These are phyloP conservation scores for Xylota sylvarum DNA, from an alignment of 2,888 invertebrate genomes.

Conservation along the genomic window DNA sequence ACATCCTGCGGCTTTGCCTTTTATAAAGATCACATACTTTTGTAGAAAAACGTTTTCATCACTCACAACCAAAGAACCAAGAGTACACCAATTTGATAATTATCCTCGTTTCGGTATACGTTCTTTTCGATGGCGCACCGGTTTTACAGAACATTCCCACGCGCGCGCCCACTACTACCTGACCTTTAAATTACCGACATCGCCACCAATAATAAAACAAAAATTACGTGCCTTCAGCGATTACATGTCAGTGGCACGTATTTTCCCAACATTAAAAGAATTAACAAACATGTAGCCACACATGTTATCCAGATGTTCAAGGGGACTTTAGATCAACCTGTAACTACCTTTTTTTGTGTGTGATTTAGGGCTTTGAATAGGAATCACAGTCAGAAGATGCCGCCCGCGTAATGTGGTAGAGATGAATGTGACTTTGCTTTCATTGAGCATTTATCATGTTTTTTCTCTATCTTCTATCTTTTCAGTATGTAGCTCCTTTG, in stretches of 20 bases:
- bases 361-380: slow-evolving; percentile 41
- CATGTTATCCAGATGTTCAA: slow-evolving; percentile 74
- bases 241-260: slow-evolving; percentile 74
- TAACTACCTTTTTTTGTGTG: slow-evolving; percentile 50
- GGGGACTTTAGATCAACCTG: slow-evolving; percentile 66
- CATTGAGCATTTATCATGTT: neutral
- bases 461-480: too few relatives aligned
- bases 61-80: neutral
- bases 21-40: slow-evolving; percentile 51
- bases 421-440: slow-evolving; percentile 29
- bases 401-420: slow-evolving; percentile 11
- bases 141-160: slow-evolving; percentile 64
- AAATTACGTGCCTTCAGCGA: slow-evolving; percentile 73
- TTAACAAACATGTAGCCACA: slow-evolving; percentile 70
- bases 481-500: too few relatives aligned
- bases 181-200: slow-evolving; percentile 73
- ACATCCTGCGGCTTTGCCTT: slow-evolving; percentile 64
- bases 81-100: slow-evolving; percentile 53
- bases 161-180: slow-evolving; percentile 75
- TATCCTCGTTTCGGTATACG: slow-evolving; percentile 31
- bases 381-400: slow-evolving; percentile 9
- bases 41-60: slow-evolving; percentile 30
- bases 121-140: slow-evolving; percentile 57
- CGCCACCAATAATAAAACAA: slow-evolving; percentile 51
- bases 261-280: slow-evolving; percentile 75